Evolutionary conservation across 2,113 vertebrate species (phyloP).

Genomic region (Hydrochoerus hydrochaeris): DNA sequence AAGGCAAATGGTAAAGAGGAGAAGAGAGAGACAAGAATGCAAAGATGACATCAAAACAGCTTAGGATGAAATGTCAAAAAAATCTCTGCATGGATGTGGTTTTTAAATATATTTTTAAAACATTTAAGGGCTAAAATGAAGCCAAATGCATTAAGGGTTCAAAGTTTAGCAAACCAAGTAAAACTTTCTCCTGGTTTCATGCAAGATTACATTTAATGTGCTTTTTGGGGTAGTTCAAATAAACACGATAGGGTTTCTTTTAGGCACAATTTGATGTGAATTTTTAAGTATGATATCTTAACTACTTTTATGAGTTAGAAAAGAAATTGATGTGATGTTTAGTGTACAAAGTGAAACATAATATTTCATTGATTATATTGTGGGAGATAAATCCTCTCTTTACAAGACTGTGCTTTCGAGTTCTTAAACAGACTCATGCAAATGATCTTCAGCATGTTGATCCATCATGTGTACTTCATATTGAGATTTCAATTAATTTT

Average conservation of each 20-base stretch:
- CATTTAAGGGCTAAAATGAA: conserved; percentile 73
- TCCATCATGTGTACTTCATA: conserved; percentile 74
- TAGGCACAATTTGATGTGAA: conserved; percentile 64
- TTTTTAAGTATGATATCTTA: conserved; percentile 63
- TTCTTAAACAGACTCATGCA: conserved; percentile 66
- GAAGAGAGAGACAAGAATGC: conserved; percentile 75
- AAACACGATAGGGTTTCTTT: conserved; percentile 67
- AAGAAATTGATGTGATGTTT: conserved; percentile 68
- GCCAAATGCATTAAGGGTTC: conserved; percentile 74
- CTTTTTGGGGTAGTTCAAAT: conserved; percentile 63
- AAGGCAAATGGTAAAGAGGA: conserved; percentile 81
- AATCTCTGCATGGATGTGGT: conserved; percentile 91
- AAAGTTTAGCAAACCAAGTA: conserved; percentile 69
- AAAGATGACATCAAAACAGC: conserved; percentile 83
- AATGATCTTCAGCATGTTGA: conserved; percentile 74
- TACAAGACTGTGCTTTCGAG: conserved; percentile 66
- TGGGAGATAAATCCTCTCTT: conserved; percentile 64
- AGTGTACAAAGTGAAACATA: conserved; percentile 60
- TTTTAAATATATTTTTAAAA: conserved; percentile 79
- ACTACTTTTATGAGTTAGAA: conserved; percentile 73
- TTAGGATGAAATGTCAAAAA: conserved; percentile 86
- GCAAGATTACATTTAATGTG: conserved; percentile 73
- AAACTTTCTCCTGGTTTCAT: conserved; percentile 63
- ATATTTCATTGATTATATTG: conserved; percentile 21
- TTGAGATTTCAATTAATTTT: conserved; percentile 66